A percentile compares a stretch with the other conserved stretches of the same genome.
Conservation (phyloP, 2,888 invertebrate genomes). For the Acleris literana region DNA sequence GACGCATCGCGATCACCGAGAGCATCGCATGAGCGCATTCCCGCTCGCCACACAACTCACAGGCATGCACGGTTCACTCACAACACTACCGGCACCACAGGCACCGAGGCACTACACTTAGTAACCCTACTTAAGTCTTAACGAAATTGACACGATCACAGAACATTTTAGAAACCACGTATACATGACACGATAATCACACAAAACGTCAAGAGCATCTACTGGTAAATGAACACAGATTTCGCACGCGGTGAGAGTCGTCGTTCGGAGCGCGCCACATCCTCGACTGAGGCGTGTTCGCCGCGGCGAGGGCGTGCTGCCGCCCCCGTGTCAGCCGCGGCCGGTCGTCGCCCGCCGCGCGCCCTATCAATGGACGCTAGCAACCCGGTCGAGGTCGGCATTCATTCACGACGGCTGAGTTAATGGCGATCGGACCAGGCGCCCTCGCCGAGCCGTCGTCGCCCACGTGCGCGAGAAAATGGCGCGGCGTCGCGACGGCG, state of each 20-base stretch:
- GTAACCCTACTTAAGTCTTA: slow-evolving; percentile 64
- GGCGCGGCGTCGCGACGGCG: slow-evolving; percentile 79
- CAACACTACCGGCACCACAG: slow-evolving; percentile 46
- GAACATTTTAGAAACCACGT: slow-evolving; percentile 69
- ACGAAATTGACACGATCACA: slow-evolving; percentile 77
- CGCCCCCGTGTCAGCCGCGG: slow-evolving; percentile 70
- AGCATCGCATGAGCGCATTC: slow-evolving; percentile 82
- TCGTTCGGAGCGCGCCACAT: slow-evolving; percentile 79
- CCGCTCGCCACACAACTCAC: slow-evolving; percentile 68
- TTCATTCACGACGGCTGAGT: slow-evolving; percentile 81
- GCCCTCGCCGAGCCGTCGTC: slow-evolving; percentile 71
- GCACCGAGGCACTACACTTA: slow-evolving; percentile 36
- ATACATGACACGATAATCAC: slow-evolving; percentile 64
- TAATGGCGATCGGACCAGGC: slow-evolving; percentile 76
- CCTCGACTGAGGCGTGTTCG: slow-evolving; percentile 84
- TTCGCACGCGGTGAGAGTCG: slow-evolving; percentile 74
- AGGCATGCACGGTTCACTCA: slow-evolving; percentile 57
- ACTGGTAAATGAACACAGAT: slow-evolving; percentile 81
- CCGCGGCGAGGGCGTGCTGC: slow-evolving; percentile 77
- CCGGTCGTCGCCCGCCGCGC: slow-evolving; percentile 75
- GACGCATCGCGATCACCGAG: slow-evolving; percentile 89
- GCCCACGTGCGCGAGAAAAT: slow-evolving; percentile 83
- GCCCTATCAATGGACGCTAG: slow-evolving; percentile 77
- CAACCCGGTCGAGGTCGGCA: slow-evolving; percentile 77
- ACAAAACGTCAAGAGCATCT: slow-evolving; percentile 62